Conservation (phyloP, 2,797 vertebrate genomes). For the Peromyscus eremicus region DNA sequence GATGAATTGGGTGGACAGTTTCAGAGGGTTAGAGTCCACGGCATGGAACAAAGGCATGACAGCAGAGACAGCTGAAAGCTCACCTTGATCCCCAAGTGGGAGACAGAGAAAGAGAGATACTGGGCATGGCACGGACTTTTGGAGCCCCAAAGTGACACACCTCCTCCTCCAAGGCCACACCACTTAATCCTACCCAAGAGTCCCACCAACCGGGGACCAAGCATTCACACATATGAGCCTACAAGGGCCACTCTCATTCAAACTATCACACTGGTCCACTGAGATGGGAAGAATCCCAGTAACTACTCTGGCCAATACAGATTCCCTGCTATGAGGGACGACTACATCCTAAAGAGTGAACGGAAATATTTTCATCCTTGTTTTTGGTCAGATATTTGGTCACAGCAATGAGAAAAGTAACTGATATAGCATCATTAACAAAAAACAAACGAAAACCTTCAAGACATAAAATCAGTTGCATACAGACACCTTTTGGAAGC, state of each 20-base stretch:
- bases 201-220: neutral
- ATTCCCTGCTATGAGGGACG: neutral
- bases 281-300: neutral
- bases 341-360: neutral
- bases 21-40: neutral
- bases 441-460: neutral
- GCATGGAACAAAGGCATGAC: neutral
- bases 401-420: neutral
- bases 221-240: neutral
- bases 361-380: neutral
- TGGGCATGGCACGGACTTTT: neutral
- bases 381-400: neutral
- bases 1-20: neutral
- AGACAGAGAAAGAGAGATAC: too few species aligned
- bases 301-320: neutral
- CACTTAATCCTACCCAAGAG: neutral
- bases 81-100: neutral
- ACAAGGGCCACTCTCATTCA: neutral
- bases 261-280: neutral
- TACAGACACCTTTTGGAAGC: slow-evolving; percentile 81
- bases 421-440: neutral
- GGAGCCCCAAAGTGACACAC: neutral
- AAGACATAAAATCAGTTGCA: slow-evolving; percentile 52
- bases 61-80: neutral
- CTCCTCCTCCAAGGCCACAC: neutral